Conservation (phyloP, 2,797 vertebrate genomes). For the Leptatherina wallacei region DNA sequence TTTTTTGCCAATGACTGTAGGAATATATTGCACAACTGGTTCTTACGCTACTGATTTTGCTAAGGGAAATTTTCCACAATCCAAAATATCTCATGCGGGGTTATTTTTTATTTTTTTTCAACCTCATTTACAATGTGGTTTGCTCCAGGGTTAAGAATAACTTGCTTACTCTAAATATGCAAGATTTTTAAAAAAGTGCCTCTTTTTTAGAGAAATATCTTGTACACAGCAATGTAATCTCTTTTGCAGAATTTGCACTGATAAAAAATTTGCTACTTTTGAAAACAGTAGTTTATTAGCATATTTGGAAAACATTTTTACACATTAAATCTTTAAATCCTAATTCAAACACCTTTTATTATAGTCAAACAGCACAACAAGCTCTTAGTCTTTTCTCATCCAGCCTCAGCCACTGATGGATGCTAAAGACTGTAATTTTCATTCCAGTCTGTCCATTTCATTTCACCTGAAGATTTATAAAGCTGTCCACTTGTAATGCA, state of each 20-base stretch:
- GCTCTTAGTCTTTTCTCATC: background rate
- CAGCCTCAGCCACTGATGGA: background rate
- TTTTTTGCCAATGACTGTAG: slow-evolving; percentile 23
- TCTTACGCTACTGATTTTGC: slow-evolving; percentile 26
- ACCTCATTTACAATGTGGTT: background rate
- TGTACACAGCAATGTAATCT: background rate
- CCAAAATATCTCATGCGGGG: slow-evolving; percentile 10
- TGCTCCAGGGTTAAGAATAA: background rate
- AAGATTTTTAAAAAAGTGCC: background rate
- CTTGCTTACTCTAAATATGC: background rate
- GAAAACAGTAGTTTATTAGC: background rate
- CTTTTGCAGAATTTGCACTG: background rate
- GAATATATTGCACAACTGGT: slow-evolving; percentile 38
- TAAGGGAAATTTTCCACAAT: slow-evolving; percentile 20
- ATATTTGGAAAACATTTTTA: background rate
- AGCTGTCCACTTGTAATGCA: background rate
- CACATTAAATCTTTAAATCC: background rate
- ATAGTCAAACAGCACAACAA: background rate
- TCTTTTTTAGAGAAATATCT: background rate
- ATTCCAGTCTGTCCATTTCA: background rate
- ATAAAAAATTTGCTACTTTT: background rate
- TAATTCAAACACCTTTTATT: background rate
- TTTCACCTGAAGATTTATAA: background rate
- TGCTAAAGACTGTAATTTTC: background rate
- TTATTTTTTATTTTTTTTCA: background rate